Percentiles rank a stretch among this genome's conserved stretches.
Conservation (phyloP, 2,888 invertebrate genomes). For the Rhagonycha lutea region DNA sequence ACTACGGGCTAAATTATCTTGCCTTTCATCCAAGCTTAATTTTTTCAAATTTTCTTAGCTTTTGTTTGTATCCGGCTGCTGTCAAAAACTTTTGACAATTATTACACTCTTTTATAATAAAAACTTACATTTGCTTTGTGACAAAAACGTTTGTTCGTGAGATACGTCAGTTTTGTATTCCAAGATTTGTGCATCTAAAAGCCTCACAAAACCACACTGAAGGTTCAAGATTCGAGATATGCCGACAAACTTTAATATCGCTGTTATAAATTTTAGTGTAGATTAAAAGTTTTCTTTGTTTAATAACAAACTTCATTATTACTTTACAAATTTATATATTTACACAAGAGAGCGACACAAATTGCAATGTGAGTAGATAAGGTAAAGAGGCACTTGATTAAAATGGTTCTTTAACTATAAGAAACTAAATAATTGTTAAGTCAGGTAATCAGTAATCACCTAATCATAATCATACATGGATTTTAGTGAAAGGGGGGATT, state of each 20-base stretch:
- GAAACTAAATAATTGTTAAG: too few species aligned
- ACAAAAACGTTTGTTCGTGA: constrained; percentile 5
- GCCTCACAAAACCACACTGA: not conserved
- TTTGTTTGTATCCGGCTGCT: constrained; percentile 10
- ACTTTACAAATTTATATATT: not conserved
- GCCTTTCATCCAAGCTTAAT: not conserved
- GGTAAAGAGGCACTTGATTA: too few species aligned
- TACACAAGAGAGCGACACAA: not conserved
- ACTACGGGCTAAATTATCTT: not conserved
- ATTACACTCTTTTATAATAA: constrained; percentile 13
- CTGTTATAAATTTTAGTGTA: not conserved
- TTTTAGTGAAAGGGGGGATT: too few species aligned
- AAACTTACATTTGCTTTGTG: constrained; percentile 14
- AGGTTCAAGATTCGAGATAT: not conserved
- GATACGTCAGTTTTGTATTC: constrained; percentile 2
- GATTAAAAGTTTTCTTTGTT: not conserved
- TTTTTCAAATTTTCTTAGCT: constrained; percentile 12
- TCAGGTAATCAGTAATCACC: too few species aligned
- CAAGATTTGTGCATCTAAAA: not conserved
- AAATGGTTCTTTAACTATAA: too few species aligned
- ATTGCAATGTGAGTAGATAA: not conserved
- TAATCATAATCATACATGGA: too few species aligned
- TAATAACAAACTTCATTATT: not conserved
- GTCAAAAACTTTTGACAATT: constrained; percentile 17
- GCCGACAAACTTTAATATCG: not conserved